phyloP scores from a whole-genome alignment of 92 coral and sea anemone species.

The Zoanthus sansibaricus region DNA sequence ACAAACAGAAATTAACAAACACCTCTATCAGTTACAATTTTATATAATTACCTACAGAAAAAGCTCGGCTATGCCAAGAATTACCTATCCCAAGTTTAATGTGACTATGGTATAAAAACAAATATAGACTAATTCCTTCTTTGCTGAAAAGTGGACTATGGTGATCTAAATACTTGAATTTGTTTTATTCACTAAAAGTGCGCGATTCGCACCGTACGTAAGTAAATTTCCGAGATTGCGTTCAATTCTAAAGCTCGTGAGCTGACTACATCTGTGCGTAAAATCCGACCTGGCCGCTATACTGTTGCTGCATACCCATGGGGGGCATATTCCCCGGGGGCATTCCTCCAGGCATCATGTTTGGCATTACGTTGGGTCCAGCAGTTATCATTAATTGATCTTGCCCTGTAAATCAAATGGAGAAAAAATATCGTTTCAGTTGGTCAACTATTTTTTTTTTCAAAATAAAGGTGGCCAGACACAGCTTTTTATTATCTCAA shows the following conservation, averaged over 20 bases:
- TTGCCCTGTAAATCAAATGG: constrained; percentile 63
- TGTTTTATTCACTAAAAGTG: constrained; percentile 27
- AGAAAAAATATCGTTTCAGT: not conserved
- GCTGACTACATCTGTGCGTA: constrained; percentile 47
- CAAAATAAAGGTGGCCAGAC: too few species aligned
- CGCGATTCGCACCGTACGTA: constrained; percentile 37
- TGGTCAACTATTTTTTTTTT: not conserved
- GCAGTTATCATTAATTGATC: constrained; percentile 98
- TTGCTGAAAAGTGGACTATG: not conserved
- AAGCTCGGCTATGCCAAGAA: constrained; percentile 12
- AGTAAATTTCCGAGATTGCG: constrained; percentile 43
- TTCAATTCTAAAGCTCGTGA: constrained; percentile 19
- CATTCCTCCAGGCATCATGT: constrained; percentile 73
- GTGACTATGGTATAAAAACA: constrained; percentile 38
- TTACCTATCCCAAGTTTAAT: constrained; percentile 30
- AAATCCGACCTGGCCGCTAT: constrained; percentile 56
- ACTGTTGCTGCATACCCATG: constrained; percentile 43
- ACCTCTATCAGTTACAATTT: constrained; percentile 39
- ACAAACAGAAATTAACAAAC: constrained; percentile 27
- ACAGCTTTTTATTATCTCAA: too few species aligned
- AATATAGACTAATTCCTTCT: constrained; percentile 22
- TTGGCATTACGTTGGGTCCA: constrained; percentile 91
- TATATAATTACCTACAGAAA: constrained; percentile 35
- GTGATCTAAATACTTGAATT: constrained; percentile 43
- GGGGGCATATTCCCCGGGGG: constrained; percentile 70